phyloP scores from a whole-genome alignment of 2,113 vertebrate genomes.

The Phylloscopus trochiloides region DNA sequence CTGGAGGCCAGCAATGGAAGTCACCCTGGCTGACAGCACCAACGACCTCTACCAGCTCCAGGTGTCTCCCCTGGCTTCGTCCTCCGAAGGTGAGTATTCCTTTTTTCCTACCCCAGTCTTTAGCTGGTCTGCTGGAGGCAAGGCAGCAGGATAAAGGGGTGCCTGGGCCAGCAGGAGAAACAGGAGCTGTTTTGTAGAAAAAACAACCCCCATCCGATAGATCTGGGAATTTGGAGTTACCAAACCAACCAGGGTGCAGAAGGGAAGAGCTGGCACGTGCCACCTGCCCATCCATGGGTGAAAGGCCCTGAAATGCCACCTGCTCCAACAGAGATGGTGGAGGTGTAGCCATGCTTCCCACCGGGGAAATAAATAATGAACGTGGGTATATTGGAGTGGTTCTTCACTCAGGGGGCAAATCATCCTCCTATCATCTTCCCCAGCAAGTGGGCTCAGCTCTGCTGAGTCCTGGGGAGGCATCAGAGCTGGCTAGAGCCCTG shows the following conservation, averaged over 20 bases:
- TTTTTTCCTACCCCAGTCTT: neutral
- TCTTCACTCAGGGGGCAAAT: neutral
- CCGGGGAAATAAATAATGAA: neutral
- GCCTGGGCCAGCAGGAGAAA: neutral
- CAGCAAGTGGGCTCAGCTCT: neutral
- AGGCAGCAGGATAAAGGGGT: neutral
- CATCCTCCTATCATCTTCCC: neutral
- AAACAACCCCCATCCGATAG: neutral
- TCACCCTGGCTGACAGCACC: conserved; percentile 75
- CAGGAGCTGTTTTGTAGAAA: neutral
- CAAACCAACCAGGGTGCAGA: neutral
- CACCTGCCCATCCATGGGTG: neutral
- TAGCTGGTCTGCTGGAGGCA: neutral
- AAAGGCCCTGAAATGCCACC: neutral
- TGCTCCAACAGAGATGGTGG: neutral
- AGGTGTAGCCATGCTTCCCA: neutral
- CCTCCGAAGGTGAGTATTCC: conserved; percentile 68
- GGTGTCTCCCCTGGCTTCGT: conserved; percentile 75
- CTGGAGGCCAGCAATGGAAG: conserved; percentile 62
- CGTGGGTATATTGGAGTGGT: neutral
- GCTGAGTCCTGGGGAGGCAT: neutral
- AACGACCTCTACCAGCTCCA: conserved; percentile 76
- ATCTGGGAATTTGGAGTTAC: neutral
- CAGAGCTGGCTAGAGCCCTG: neutral
- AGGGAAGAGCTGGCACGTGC: neutral